These are phyloP conservation scores for Fundulus diaphanus DNA, from an alignment of 2,797 vertebrate genomes.

Conservation along the genomic window DNA sequence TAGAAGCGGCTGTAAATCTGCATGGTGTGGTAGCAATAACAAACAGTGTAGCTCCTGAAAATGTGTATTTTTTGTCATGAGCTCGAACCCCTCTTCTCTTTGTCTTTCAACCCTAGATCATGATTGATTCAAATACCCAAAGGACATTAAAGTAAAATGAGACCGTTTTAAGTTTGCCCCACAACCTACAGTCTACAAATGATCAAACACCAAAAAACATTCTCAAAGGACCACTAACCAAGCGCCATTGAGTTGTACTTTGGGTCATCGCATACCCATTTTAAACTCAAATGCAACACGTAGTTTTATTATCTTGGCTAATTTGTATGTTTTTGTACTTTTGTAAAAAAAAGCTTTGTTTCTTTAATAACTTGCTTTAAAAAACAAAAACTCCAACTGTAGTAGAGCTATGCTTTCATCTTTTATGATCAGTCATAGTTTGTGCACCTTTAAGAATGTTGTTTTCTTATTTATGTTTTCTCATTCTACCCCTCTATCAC, in stretches of 20 bases:
- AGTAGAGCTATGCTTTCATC: neutral
- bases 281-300: no score
- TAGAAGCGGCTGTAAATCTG: neutral
- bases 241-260: no score
- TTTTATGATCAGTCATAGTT: neutral
- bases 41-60: neutral
- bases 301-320: no score
- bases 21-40: neutral
- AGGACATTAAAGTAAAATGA: no score
- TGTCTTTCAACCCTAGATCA: neutral
- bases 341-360: neutral
- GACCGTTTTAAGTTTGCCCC: no score
- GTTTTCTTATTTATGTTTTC: neutral
- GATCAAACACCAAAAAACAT: neutral
- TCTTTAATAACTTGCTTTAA: neutral
- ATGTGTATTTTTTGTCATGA: neutral
- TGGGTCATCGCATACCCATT: no score
- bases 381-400: neutral
- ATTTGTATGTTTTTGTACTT: no score
- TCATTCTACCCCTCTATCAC: neutral
- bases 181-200: neutral
- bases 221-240: neutral
- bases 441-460: neutral
- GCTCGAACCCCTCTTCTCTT: neutral
- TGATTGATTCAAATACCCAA: neutral